A percentile compares a stretch with the other conserved stretches of the same genome.
phyloP scores from a whole-genome alignment of 2,888 invertebrate genomes.

The Lepidochitona cinerea region DNA sequence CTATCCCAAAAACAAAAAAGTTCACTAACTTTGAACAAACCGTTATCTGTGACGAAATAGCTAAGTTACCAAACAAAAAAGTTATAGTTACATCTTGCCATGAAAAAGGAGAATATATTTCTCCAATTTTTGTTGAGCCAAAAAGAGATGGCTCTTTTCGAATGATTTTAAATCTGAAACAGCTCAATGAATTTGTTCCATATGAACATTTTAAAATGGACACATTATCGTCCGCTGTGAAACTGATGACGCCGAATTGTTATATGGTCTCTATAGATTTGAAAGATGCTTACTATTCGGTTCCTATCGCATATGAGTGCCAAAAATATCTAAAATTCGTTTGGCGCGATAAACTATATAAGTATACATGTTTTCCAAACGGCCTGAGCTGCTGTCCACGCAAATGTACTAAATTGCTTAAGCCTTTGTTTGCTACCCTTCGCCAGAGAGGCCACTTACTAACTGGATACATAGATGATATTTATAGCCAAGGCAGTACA shows the following conservation, averaged over 20 bases:
- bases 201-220: slow-evolving; percentile 39
- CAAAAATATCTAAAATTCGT: slow-evolving; percentile 26
- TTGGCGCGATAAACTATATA: slow-evolving; percentile 16
- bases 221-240: slow-evolving; percentile 22
- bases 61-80: not conserved
- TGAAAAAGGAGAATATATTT: slow-evolving; percentile 16
- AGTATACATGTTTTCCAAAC: slow-evolving; percentile 25
- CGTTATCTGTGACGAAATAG: not conserved
- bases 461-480: slow-evolving; percentile 24
- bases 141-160: slow-evolving; percentile 25
- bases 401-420: not conserved
- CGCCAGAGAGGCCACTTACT: slow-evolving; percentile 3
- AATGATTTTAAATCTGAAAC: slow-evolving; percentile 29
- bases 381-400: slow-evolving; percentile 13
- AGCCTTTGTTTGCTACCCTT: not conserved
- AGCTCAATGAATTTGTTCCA: slow-evolving; percentile 24
- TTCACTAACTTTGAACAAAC: not conserved
- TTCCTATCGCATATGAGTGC: slow-evolving; percentile 12
- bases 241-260: slow-evolving; percentile 21
- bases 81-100: not conserved
- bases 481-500: slow-evolving; percentile 11
- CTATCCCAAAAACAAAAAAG: not conserved
- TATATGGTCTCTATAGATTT: slow-evolving; percentile 29
- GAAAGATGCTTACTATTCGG: slow-evolving; percentile 29
- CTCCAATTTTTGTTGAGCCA: slow-evolving; percentile 21